Evolutionary conservation across 2,888 invertebrate genomes (phyloP).

Genomic region (Hyles lineata): DNA sequence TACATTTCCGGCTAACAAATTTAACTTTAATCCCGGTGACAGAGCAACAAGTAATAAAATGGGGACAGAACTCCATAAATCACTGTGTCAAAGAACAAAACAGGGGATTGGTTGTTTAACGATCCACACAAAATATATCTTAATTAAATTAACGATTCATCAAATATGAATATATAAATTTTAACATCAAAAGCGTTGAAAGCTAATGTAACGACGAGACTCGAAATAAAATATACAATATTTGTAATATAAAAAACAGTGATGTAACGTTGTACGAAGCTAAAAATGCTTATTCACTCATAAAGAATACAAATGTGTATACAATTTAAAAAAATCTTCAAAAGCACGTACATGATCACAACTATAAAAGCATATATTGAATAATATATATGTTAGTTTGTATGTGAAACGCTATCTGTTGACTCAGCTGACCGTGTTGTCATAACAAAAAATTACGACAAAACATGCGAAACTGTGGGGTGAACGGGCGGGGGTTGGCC

Average conservation of each 20-base stretch:
- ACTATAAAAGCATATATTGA: not conserved
- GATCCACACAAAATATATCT: not conserved
- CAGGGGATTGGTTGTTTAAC: conserved; percentile 36
- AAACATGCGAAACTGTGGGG: conserved; percentile 64
- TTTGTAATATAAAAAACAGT: not conserved
- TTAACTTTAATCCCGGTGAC: conserved; percentile 33
- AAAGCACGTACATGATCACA: not conserved
- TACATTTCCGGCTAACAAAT: conserved; percentile 8
- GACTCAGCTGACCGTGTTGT: conserved; percentile 71
- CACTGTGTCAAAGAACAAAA: conserved; percentile 43
- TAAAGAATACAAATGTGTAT: not conserved
- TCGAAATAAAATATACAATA: not conserved
- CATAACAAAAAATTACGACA: conserved; percentile 65
- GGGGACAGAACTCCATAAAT: conserved; percentile 44
- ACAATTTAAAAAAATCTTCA: not conserved
- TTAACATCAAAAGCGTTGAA: not conserved
- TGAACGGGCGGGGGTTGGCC: conserved; percentile 53
- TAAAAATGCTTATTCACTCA: too few relatives aligned
- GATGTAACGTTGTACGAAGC: not conserved
- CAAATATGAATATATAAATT: not conserved
- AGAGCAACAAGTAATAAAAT: conserved; percentile 36
- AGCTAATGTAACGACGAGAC: not conserved
- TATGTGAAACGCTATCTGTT: conserved; percentile 36
- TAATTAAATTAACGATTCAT: not conserved
- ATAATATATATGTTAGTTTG: conserved; percentile 43